phyloP scores from a whole-genome alignment of 2,797 vertebrate genomes.

The Craterocephalus amniculus region DNA sequence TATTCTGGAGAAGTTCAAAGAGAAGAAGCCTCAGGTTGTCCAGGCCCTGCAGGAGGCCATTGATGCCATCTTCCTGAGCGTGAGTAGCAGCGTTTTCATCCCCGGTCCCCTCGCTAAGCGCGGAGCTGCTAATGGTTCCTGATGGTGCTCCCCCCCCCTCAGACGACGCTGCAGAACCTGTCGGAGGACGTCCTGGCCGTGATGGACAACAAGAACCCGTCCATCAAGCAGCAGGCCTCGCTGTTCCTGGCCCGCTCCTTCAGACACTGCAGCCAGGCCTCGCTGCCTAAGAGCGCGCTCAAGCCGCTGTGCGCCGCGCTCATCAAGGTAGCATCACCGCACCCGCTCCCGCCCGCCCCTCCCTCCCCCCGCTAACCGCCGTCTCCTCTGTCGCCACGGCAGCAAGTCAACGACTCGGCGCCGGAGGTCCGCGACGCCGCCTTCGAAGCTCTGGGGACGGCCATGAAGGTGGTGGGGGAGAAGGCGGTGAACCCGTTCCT shows the following conservation, averaged over 20 bases:
- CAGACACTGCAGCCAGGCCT: constrained; percentile 91
- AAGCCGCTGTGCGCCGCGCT: constrained; percentile 96
- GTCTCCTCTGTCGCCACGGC: constrained; percentile 9
- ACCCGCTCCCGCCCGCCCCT: too few species aligned
- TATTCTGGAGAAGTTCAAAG: constrained; percentile 98
- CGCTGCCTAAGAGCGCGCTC: constrained; percentile 91
- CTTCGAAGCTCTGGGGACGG: constrained; percentile 95
- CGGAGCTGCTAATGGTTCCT: constrained; percentile 12
- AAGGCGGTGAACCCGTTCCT: constrained; percentile 96
- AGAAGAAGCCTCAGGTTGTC: constrained; percentile 97
- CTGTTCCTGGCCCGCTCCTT: constrained; percentile 96
- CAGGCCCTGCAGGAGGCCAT: constrained; percentile 96
- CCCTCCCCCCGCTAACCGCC: neutral
- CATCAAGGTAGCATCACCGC: constrained; percentile 95
- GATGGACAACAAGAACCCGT: constrained; percentile 99
- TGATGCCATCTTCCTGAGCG: constrained; percentile 95
- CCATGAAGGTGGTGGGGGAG: constrained; percentile 96
- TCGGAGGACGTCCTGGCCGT: constrained; percentile 94
- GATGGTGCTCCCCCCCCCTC: constrained; percentile 17
- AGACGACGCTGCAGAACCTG: constrained; percentile 95
- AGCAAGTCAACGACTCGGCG: constrained; percentile 98
- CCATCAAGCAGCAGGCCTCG: constrained; percentile 97
- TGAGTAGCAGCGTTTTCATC: too few species aligned
- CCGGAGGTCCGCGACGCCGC: constrained; percentile 96
- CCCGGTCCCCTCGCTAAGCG: too few species aligned